Evolutionary conservation across 2,888 invertebrate species (phyloP).

Genomic region (Autographa gamma): DNA sequence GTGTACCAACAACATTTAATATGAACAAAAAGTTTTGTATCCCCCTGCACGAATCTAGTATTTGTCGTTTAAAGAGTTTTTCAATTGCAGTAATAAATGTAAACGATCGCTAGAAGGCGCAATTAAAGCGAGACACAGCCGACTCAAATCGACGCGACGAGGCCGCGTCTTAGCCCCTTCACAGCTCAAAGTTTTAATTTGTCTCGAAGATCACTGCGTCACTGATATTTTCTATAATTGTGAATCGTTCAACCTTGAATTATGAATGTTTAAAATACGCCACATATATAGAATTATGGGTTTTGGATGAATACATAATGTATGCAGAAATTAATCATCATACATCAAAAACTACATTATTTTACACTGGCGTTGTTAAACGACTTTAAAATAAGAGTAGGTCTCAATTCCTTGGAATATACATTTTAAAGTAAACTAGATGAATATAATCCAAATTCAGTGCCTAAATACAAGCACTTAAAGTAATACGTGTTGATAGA

Average conservation of each 20-base stretch:
- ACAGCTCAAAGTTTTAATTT: conserved; percentile 75
- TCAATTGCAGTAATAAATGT: conserved; percentile 76
- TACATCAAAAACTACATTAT: no score
- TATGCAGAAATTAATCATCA: background rate
- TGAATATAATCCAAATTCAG: no score
- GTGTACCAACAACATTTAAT: no score
- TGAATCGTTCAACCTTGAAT: conserved; percentile 26
- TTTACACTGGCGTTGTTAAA: no score
- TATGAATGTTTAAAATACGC: conserved; percentile 4
- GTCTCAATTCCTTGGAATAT: no score
- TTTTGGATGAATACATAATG: background rate
- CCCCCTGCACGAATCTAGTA: conserved; percentile 42
- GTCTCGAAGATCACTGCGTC: conserved; percentile 70
- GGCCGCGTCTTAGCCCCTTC: conserved; percentile 70
- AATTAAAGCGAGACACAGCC: conserved; percentile 73
- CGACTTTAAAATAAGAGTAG: no score
- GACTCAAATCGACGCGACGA: conserved; percentile 70
- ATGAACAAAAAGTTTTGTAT: conserved; percentile 40
- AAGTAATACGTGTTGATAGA: background rate
- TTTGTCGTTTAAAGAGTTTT: conserved; percentile 68
- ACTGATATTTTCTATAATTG: conserved; percentile 64
- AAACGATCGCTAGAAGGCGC: conserved; percentile 72
- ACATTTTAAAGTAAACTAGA: no score
- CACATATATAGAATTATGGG: background rate
- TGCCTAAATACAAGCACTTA: no score